A percentile compares a stretch with the other conserved stretches of the same genome.
phyloP scores from a whole-genome alignment of 2,888 invertebrate genomes.

The Pammene fasciana region DNA sequence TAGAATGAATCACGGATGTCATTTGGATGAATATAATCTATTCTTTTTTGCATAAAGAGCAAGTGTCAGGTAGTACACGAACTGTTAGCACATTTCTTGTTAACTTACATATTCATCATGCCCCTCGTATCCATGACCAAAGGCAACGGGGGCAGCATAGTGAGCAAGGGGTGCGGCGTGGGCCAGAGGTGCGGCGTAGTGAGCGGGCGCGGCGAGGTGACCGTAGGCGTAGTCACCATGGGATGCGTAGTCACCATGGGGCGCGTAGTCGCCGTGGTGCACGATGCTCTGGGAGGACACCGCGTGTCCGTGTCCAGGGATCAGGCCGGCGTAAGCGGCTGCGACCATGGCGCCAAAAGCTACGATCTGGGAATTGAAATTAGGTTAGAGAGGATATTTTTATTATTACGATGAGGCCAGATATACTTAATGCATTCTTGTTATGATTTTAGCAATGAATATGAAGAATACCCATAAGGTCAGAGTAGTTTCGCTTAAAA shows the following conservation, averaged over 20 bases:
- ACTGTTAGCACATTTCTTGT: neutral
- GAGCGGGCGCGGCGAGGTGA: conserved; percentile 52
- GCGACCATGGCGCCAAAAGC: conserved; percentile 72
- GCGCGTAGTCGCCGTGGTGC: conserved; percentile 57
- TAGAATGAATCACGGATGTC: too few relatives aligned
- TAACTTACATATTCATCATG: conserved; percentile 64
- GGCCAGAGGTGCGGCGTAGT: conserved; percentile 57
- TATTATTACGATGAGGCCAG: neutral
- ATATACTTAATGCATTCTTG: too few relatives aligned
- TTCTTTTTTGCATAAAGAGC: too few relatives aligned
- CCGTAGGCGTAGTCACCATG: conserved; percentile 49
- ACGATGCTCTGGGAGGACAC: conserved; percentile 72
- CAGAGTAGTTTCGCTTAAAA: too few relatives aligned
- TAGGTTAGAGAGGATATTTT: neutral
- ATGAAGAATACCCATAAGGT: too few relatives aligned
- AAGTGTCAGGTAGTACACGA: too few relatives aligned
- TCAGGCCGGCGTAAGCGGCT: conserved; percentile 74
- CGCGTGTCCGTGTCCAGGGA: conserved; percentile 59
- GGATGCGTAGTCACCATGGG: conserved; percentile 50
- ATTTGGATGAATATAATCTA: too few relatives aligned
- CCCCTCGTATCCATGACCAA: conserved; percentile 42
- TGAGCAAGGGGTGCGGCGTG: conserved; percentile 57
- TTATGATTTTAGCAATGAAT: too few relatives aligned
- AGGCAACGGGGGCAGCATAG: conserved; percentile 51
- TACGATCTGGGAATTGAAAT: conserved; percentile 63